Evolutionary conservation across 2,113 vertebrate genomes (phyloP).

Genomic region (Larimichthys polyactis): DNA sequence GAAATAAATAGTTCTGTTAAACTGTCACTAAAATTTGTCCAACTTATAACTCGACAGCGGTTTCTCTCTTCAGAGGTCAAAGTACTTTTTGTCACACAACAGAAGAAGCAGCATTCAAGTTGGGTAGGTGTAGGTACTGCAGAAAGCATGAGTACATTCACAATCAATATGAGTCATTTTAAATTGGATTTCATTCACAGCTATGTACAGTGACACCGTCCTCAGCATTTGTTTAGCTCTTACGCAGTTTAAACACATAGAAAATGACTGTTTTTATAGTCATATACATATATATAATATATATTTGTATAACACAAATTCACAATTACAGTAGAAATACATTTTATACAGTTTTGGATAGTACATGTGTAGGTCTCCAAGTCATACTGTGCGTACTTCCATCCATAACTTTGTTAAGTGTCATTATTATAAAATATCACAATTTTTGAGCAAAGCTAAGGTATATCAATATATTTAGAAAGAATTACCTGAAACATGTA

Average conservation of each 20-base stretch:
- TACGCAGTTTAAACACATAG: conserved; percentile 94
- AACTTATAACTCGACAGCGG: conserved; percentile 85
- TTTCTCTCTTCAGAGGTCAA: conserved; percentile 85
- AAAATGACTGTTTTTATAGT: conserved; percentile 91
- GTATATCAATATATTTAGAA: conserved; percentile 89
- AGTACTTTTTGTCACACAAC: conserved; percentile 91
- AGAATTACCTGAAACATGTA: conserved; percentile 88
- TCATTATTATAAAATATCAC: conserved; percentile 87
- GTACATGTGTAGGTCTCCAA: conserved; percentile 89
- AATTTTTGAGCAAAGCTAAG: conserved; percentile 88
- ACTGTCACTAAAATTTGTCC: conserved; percentile 87
- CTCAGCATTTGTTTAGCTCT: conserved; percentile 72
- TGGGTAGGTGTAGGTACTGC: conserved; percentile 91
- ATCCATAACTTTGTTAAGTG: conserved; percentile 82
- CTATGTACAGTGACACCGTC: conserved; percentile 93
- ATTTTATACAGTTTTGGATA: conserved; percentile 92
- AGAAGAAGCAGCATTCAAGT: conserved; percentile 97
- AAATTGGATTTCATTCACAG: conserved; percentile 92
- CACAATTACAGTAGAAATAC: conserved; percentile 99
- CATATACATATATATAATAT: conserved; percentile 95
- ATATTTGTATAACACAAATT: conserved; percentile 94
- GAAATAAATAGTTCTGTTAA: conserved; percentile 82
- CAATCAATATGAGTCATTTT: conserved; percentile 94
- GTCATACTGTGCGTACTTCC: conserved; percentile 81
- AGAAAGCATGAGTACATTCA: conserved; percentile 98